Evolutionary conservation across 2,888 invertebrate genomes (phyloP).

Genomic region (Chymomyza caudatula): DNA sequence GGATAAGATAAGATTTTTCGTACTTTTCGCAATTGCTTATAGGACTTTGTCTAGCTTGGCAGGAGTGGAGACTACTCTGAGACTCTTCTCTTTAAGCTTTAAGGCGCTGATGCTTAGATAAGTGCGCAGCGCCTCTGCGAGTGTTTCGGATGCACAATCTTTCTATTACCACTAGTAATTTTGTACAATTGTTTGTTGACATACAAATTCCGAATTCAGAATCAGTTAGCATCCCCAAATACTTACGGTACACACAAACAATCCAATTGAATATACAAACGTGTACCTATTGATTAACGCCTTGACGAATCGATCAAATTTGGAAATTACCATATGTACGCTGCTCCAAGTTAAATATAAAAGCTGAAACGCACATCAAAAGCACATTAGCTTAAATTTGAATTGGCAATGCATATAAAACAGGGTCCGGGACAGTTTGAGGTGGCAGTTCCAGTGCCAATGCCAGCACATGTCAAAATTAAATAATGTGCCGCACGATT

Average conservation of each 20-base stretch:
- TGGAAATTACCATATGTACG: not conserved
- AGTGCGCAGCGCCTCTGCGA: too few relatives aligned
- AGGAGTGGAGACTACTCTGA: too few relatives aligned
- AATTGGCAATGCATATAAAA: conserved; percentile 47
- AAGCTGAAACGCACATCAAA: conserved; percentile 55
- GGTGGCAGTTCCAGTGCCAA: not conserved
- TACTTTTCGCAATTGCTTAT: too few relatives aligned
- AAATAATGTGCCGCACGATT: conserved; percentile 72
- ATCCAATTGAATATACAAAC: not conserved
- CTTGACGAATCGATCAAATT: not conserved
- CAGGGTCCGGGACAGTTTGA: not conserved
- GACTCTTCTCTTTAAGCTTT: too few relatives aligned
- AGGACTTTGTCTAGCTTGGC: too few relatives aligned
- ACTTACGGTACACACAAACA: not conserved
- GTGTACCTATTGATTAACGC: not conserved
- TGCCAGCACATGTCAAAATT: conserved; percentile 70
- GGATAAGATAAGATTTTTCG: too few relatives aligned
- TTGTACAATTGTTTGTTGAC: not conserved
- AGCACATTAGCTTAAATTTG: conserved; percentile 60
- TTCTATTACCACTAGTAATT: too few relatives aligned
- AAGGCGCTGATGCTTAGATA: too few relatives aligned
- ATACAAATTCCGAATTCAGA: not conserved
- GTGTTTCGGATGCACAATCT: too few relatives aligned
- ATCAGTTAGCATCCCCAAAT: not conserved
- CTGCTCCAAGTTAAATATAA: conserved; percentile 12